A percentile compares a stretch with the other conserved stretches of the same genome.
These are phyloP conservation scores for Ophion ventricosus DNA, from an alignment of 2,888 invertebrate species.

Conservation along the genomic window DNA sequence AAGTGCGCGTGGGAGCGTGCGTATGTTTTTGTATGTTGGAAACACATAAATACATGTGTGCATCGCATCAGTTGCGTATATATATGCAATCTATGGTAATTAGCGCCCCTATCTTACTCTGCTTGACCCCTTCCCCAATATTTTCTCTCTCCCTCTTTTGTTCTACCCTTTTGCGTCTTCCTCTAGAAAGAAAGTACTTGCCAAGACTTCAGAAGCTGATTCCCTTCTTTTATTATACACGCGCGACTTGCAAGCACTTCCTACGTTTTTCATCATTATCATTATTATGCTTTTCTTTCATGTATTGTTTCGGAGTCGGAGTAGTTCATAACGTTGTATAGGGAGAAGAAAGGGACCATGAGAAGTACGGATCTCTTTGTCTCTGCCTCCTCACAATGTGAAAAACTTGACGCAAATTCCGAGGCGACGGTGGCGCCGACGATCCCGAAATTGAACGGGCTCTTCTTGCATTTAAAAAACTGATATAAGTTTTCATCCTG, in stretches of 20 bases:
- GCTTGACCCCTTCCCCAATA: background rate
- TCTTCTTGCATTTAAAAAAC: too few relatives aligned
- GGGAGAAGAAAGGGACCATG: conserved; percentile 55
- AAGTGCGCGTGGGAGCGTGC: background rate
- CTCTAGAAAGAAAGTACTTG: background rate
- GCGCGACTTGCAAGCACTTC: conserved; percentile 70
- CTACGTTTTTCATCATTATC: conserved; percentile 65
- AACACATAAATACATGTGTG: background rate
- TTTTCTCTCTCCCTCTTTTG: conserved; percentile 1
- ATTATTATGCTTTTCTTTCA: conserved; percentile 70
- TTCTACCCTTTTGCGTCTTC: background rate
- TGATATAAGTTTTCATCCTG: too few relatives aligned
- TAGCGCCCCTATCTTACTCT: conserved; percentile 12
- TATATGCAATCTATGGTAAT: conserved; percentile 29
- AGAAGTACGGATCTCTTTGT: conserved; percentile 5
- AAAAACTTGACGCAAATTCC: conserved; percentile 19
- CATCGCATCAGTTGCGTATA: conserved; percentile 47
- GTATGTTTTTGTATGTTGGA: background rate
- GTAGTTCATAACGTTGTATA: conserved; percentile 52
- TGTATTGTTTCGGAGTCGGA: conserved; percentile 54
- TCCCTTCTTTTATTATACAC: conserved; percentile 37
- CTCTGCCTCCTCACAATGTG: background rate
- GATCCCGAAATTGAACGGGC: too few relatives aligned
- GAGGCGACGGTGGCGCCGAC: conserved; percentile 33
- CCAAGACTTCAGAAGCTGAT: background rate